Evolutionary conservation across 2,888 invertebrate genomes (phyloP).

Genomic region (Diplazon laetatorius): DNA sequence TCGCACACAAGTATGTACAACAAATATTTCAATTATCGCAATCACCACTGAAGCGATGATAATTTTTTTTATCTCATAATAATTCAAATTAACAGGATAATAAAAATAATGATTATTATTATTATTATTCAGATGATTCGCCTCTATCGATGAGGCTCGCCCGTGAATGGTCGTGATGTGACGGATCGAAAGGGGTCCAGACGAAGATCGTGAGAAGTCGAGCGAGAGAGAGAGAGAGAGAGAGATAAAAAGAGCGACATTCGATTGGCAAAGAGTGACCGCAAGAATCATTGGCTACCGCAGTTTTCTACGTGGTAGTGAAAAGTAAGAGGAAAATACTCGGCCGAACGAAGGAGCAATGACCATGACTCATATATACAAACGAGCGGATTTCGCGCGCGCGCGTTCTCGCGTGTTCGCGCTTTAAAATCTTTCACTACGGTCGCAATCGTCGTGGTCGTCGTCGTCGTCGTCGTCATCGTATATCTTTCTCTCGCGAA

Average conservation of each 20-base stretch:
- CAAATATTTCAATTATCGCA: too few relatives aligned
- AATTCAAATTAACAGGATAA: too few relatives aligned
- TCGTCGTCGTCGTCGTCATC: slow-evolving; percentile 4
- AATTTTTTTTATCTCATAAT: too few relatives aligned
- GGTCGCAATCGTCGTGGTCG: background rate
- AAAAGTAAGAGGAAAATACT: slow-evolving; percentile 66
- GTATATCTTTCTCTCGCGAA: slow-evolving; percentile 26
- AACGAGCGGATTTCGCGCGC: slow-evolving; percentile 61
- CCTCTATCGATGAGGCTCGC: too few relatives aligned
- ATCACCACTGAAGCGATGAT: too few relatives aligned
- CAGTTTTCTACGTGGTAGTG: slow-evolving; percentile 56
- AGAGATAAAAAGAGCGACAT: slow-evolving; percentile 16
- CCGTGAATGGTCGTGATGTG: slow-evolving; percentile 34
- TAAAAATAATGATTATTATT: too few relatives aligned
- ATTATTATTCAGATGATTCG: too few relatives aligned
- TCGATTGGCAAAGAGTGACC: slow-evolving; percentile 56
- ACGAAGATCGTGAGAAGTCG: background rate
- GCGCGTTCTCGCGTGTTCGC: slow-evolving; percentile 50
- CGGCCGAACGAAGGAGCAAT: slow-evolving; percentile 65
- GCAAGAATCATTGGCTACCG: slow-evolving; percentile 39
- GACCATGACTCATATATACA: slow-evolving; percentile 71
- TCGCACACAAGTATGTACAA: too few relatives aligned
- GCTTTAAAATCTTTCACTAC: slow-evolving; percentile 34
- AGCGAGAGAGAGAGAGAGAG: slow-evolving; percentile 15
- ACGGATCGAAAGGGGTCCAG: slow-evolving; percentile 25